A percentile compares a stretch with the other conserved stretches of the same genome.
phyloP scores from a whole-genome alignment of 2,113 vertebrate genomes.

The Stomatorhinus ivindoensis region DNA sequence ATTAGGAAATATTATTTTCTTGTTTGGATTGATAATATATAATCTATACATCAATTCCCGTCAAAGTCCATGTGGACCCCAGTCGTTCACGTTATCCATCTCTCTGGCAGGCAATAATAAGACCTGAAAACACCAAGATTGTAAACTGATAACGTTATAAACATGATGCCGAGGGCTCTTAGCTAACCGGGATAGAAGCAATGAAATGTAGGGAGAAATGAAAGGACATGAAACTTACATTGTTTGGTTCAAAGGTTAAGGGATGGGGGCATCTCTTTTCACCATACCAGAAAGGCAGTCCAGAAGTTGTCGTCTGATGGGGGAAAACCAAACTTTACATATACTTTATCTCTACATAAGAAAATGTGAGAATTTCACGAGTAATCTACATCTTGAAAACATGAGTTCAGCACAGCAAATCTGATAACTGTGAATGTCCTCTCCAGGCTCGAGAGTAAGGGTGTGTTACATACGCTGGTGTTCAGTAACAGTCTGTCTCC shows the following conservation, averaged over 20 bases:
- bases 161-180: not conserved
- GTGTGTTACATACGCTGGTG: conserved; percentile 48
- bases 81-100: not conserved
- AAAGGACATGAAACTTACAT: conserved; percentile 54
- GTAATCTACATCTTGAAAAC: not conserved
- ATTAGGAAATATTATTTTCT: not conserved
- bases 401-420: not conserved
- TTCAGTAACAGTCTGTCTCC: conserved; percentile 44
- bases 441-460: conserved; percentile 26
- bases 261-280: conserved; percentile 67
- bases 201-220: not conserved
- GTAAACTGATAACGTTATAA: not conserved
- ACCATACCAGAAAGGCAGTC: conserved; percentile 69
- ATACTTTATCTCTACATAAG: not conserved
- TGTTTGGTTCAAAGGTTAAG: conserved; percentile 59
- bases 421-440: conserved; percentile 8
- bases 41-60: not conserved
- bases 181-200: not conserved
- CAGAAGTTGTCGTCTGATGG: conserved; percentile 53
- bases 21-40: not conserved
- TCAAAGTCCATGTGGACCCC: not conserved
- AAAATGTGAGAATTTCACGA: not conserved
- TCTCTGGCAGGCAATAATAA: not conserved
- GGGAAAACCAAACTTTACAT: conserved; percentile 19
- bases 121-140: not conserved